These are phyloP conservation scores for Helicoverpa assulta DNA, from an alignment of 2,888 invertebrate species.

Conservation along the genomic window DNA sequence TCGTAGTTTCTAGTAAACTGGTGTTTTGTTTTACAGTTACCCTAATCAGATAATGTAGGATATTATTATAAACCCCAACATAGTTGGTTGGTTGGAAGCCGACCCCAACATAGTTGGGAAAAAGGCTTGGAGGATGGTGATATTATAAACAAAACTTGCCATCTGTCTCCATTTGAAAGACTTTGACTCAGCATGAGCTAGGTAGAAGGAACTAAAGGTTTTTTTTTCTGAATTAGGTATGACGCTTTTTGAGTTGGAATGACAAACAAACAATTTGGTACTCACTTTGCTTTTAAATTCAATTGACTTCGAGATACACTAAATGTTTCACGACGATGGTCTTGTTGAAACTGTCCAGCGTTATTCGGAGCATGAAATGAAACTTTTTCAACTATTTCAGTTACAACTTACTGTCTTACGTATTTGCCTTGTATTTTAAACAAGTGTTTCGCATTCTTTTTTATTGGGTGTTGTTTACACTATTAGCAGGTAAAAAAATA, in stretches of 20 bases:
- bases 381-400: conserved; percentile 51
- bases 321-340: conserved; percentile 44
- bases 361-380: conserved; percentile 41
- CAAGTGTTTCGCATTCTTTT: conserved; percentile 29
- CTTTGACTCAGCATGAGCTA: no score
- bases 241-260: not conserved
- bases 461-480: not conserved
- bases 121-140: no score
- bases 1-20: conserved; percentile 30
- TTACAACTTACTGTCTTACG: conserved; percentile 29
- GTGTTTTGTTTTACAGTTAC: not conserved
- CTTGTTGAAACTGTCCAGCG: conserved; percentile 42
- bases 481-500: not conserved
- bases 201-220: no score
- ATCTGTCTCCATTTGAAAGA: no score
- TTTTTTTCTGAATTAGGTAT: no score
- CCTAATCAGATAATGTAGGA: no score
- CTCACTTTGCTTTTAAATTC: conserved; percentile 2
- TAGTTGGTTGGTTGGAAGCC: no score
- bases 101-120: no score
- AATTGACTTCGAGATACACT: conserved; percentile 18
- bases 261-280: conserved; percentile 1
- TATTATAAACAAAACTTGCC: no score
- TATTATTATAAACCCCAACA: no score
- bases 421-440: conserved; percentile 39